Percentiles rank a stretch among this genome's conserved stretches.
These are phyloP conservation scores for Sus scrofa DNA, from an alignment of 2,113 vertebrate species.

Conservation along the genomic window DNA sequence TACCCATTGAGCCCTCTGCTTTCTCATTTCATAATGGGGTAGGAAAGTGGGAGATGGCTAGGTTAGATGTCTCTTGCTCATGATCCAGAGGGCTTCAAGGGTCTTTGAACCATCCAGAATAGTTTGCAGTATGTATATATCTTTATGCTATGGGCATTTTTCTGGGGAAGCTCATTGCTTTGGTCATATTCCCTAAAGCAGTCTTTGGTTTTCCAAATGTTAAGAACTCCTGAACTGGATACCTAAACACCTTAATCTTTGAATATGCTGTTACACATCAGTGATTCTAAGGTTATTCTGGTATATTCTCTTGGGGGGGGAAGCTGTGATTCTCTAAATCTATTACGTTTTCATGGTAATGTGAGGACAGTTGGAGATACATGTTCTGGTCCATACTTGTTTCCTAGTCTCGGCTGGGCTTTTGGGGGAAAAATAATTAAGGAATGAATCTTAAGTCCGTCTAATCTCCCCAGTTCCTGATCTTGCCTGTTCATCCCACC, in stretches of 20 bases:
- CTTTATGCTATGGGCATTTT: background rate
- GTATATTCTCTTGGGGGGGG: background rate
- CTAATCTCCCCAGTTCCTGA: background rate
- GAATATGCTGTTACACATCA: background rate
- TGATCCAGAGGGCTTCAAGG: background rate
- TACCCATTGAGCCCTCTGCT: background rate
- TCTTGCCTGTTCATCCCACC: background rate
- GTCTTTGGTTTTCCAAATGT: background rate
- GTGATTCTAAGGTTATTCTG: background rate
- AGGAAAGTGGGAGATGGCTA: background rate
- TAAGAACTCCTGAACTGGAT: constrained; percentile 10
- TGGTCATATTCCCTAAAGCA: background rate
- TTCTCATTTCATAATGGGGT: background rate
- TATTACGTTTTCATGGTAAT: background rate
- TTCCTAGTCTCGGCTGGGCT: background rate
- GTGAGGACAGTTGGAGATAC: background rate
- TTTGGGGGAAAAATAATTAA: background rate
- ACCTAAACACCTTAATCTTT: background rate
- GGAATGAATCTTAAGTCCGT: background rate
- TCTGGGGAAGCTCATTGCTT: background rate
- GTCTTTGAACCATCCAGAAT: background rate
- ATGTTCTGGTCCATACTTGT: background rate
- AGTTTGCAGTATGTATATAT: background rate
- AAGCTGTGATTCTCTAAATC: background rate
- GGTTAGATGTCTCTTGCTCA: background rate